A percentile compares a stretch with the other conserved stretches of the same genome.
Conservation (phyloP, 2,113 vertebrate species). For the Dipodomys stephensi region DNA sequence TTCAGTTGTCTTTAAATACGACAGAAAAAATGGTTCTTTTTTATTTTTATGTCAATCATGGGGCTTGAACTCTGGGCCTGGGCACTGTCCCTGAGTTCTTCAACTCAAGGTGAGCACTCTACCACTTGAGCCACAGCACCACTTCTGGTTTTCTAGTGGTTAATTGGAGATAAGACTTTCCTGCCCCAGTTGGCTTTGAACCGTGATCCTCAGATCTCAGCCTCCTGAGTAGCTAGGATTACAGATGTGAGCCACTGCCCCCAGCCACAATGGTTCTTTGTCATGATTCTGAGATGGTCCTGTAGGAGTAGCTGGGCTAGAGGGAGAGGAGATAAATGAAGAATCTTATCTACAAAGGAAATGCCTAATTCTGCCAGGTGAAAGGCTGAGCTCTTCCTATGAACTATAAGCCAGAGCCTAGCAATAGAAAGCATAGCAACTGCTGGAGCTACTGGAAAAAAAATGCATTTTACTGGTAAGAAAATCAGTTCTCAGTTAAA, state of each 20-base stretch:
- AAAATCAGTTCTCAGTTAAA: neutral
- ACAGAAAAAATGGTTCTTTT: neutral
- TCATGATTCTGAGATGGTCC: neutral
- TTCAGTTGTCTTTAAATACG: neutral
- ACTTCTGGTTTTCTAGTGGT: no score
- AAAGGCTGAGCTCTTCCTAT: neutral
- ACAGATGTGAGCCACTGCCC: no score
- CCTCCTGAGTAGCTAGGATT: no score
- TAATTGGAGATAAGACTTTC: no score
- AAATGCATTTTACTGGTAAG: conserved; percentile 5
- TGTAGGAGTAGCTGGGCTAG: neutral
- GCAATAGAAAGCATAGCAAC: neutral
- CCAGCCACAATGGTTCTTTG: neutral
- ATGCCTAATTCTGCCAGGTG: neutral
- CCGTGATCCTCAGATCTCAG: no score
- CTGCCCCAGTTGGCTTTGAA: no score
- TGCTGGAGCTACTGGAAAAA: neutral
- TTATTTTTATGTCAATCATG: no score
- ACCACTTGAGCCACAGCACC: no score
- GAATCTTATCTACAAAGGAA: neutral
- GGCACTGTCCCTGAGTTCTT: no score
- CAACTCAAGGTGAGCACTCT: no score
- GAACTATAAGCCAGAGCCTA: neutral
- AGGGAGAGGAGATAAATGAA: neutral
- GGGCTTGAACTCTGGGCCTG: no score